Conservation (phyloP, 2,797 vertebrate species). For the Toxotes lorentzi region DNA sequence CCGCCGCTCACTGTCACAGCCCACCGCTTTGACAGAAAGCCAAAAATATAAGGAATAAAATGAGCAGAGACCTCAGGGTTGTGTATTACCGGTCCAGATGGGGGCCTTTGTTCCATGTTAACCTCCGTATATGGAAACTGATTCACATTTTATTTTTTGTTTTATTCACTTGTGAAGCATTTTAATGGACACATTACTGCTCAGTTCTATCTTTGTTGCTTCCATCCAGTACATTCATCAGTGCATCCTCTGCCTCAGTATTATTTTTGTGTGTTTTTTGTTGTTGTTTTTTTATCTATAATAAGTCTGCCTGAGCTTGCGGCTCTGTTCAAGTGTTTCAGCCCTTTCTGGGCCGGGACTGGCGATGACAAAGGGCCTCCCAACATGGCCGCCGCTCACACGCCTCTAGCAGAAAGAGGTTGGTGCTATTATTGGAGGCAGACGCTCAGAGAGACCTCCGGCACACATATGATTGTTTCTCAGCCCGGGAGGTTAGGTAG, state of each 20-base stretch:
- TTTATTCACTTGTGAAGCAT: background rate
- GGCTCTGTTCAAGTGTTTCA: constrained; percentile 8
- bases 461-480: constrained; percentile 72
- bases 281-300: background rate
- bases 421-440: constrained; percentile 59
- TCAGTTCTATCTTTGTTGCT: background rate
- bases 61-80: background rate
- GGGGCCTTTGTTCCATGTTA: background rate
- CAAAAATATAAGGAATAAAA: background rate
- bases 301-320: background rate
- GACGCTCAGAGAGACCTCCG: constrained; percentile 46
- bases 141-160: background rate
- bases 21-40: background rate
- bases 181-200: background rate
- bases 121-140: background rate
- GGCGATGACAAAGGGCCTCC: constrained; percentile 29
- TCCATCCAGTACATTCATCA: background rate
- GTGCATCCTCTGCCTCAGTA: background rate
- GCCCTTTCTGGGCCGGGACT: background rate
- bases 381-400: constrained; percentile 40
- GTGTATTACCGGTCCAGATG: too few relatives aligned
- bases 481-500: constrained; percentile 54
- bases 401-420: constrained; percentile 36
- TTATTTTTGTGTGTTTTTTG: background rate
- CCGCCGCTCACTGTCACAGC: background rate